Conservation (phyloP, 2,888 invertebrate species). For the Entomobrya proxima region DNA sequence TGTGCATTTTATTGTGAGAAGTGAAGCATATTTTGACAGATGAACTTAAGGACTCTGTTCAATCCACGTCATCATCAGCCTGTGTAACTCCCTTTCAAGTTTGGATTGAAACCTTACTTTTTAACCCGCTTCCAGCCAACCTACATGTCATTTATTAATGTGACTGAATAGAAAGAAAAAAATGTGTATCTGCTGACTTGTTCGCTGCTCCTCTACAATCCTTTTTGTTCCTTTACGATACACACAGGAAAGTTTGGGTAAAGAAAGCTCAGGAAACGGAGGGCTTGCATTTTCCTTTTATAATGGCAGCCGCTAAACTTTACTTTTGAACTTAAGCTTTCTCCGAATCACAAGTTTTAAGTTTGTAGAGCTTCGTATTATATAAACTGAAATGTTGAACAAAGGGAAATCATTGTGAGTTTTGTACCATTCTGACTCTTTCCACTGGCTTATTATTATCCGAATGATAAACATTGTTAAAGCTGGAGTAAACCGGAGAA, state of each 20-base stretch:
- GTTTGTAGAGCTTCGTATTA: neutral
- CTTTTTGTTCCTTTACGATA: constrained; percentile 11
- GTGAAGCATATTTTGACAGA: constrained; percentile 59
- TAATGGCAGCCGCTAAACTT: neutral
- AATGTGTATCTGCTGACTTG: neutral
- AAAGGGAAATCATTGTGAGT: no score
- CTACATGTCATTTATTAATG: constrained; percentile 44
- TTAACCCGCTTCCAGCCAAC: constrained; percentile 3
- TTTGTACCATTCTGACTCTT: constrained; percentile 5
- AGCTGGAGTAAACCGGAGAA: constrained; percentile 9
- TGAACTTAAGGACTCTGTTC: constrained; percentile 57
- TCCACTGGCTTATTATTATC: constrained; percentile 57
- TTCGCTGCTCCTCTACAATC: neutral
- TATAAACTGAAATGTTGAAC: neutral
- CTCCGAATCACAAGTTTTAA: neutral
- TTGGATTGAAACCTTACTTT: neutral
- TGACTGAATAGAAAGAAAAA: neutral
- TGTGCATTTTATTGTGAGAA: constrained; percentile 27
- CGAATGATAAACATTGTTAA: constrained; percentile 61
- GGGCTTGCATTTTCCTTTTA: neutral
- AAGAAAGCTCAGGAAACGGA: constrained; percentile 1
- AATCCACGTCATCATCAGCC: constrained; percentile 57
- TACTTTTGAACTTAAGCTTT: neutral
- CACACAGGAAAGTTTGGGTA: neutral
- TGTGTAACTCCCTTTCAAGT: neutral